These are phyloP conservation scores for Centruroides vittatus DNA, from an alignment of 1,140 invertebrate species.

Conservation along the genomic window DNA sequence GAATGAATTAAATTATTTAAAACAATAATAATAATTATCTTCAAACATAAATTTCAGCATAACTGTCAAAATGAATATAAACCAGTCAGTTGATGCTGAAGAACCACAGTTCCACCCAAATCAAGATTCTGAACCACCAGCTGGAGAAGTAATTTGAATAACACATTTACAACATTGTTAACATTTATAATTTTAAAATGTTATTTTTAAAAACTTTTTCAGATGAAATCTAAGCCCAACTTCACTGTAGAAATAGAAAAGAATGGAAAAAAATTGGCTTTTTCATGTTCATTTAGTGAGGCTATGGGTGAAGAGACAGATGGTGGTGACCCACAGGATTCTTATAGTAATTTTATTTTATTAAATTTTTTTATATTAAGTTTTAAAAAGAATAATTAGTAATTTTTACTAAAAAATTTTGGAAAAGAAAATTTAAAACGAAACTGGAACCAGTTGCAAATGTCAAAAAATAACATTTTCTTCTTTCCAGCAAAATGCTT, in stretches of 20 bases:
- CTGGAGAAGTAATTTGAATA: constrained; percentile 30
- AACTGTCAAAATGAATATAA: constrained; percentile 66
- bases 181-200: no score
- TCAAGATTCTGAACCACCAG: constrained; percentile 42
- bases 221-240: constrained; percentile 72
- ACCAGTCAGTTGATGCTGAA: constrained; percentile 73
- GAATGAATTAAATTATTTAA: no score
- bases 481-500: no score
- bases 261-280: constrained; percentile 50
- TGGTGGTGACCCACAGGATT: constrained; percentile 36
- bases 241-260: constrained; percentile 68
- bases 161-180: no score
- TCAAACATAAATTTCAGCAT: constrained; percentile 38
- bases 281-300: constrained; percentile 62
- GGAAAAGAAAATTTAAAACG: no score
- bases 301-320: constrained; percentile 42
- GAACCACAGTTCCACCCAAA: constrained; percentile 40
- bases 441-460: no score
- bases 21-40: no score
- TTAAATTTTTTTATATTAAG: no score
- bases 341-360: constrained; percentile 40
- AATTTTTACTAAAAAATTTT: no score
- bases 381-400: constrained; percentile 16
- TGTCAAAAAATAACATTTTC: no score
- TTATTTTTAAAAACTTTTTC: not conserved